Base-by-base conservation (phyloP, 2,888 invertebrate genomes). In the Mesorhabditis spiculigera region DNA sequence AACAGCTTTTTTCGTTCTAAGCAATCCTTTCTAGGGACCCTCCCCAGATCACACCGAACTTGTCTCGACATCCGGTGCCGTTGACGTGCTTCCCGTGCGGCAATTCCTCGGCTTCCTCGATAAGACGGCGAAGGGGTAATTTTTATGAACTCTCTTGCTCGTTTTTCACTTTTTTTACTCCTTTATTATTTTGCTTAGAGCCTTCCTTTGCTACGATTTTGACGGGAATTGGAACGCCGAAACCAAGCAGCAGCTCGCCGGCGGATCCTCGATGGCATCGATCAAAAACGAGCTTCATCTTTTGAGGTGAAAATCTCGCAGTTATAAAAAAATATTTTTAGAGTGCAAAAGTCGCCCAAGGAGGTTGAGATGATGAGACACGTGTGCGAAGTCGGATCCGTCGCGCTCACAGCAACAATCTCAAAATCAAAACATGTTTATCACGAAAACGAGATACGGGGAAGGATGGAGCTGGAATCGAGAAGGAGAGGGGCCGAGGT, bases 341-440 rank as follows among this genome's bases (percentile, higher is more conserved):
- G 96, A 44, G 87, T 94, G 4, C 89, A 92, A 28, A 98, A 98
- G 87, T 94, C 94, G 0, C 88, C 90, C 0, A 90, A 92, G 0
- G 98, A 98, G 86, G 66, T 79, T 61, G 77, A 90, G 28, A 88
- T 97, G 42, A 93, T 98, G 93, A 90, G 91, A 81, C 90, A 90
- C 77, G 91, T 93, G 0, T 93, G 93, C 82, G 89, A 91, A 75
- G 91, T 95, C 65, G 93, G 93, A 0, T 91, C 93, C 0, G 90
- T 90, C 75, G 91, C 95, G 95, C 87, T 91, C 93, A 86, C 90
- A 92, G 69, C 88, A 95, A 67, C 92, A 91, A 86, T 93, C 94
- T 0, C 91, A 90, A 72, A 91, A 94, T 44, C 45, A 43, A 65
- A 63, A 67, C 65, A 72, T 61, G 69, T 73, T 5, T 63, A 72